phyloP scores from a whole-genome alignment of 2,888 invertebrate species.

The Conchocele bisecta region DNA sequence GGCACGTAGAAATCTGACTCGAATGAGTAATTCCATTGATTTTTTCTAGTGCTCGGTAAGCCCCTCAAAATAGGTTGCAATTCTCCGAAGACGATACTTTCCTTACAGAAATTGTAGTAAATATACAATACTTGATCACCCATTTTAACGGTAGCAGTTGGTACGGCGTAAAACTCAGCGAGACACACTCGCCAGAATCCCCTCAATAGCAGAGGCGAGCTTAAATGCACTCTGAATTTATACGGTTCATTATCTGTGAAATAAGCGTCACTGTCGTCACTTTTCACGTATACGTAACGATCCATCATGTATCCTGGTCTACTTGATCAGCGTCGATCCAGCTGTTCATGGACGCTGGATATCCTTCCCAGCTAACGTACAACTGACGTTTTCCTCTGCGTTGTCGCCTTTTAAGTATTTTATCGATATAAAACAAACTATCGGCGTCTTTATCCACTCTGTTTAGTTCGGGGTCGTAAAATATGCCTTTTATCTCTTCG shows the following conservation, averaged over 20 bases:
- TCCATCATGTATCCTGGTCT: neutral
- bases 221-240: constrained; percentile 2
- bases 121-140: constrained; percentile 1
- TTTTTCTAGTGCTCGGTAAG: neutral
- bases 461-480: constrained; percentile 37
- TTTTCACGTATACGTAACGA: neutral
- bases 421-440: neutral
- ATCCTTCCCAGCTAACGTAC: neutral
- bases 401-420: neutral
- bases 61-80: neutral
- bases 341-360: neutral
- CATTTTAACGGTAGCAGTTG: neutral
- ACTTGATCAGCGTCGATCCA: neutral
- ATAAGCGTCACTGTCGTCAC: constrained; percentile 4
- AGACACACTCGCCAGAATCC: constrained; percentile 7
- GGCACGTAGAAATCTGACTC: neutral
- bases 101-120: constrained; percentile 6
- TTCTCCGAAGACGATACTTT: constrained; percentile 11
- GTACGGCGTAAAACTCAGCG: neutral
- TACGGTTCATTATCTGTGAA: constrained; percentile 4
- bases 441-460: constrained; percentile 24
- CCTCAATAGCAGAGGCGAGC: neutral
- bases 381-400: neutral
- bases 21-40: neutral
- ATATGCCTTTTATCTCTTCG: constrained; percentile 15